phyloP scores from a whole-genome alignment of 2,888 invertebrate genomes.

The Stomorhina lunata region DNA sequence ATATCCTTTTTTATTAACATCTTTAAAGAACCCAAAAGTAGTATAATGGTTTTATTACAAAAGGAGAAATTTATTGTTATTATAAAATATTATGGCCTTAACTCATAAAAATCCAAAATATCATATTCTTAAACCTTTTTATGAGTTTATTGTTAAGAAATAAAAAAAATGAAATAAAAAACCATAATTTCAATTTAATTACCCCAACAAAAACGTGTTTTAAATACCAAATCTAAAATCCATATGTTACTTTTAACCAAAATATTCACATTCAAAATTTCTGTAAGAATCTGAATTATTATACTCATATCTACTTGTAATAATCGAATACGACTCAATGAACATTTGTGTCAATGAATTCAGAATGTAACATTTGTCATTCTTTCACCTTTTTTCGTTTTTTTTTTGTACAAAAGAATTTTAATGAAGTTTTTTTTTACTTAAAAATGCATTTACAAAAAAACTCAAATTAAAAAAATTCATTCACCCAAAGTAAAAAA shows the following conservation, averaged over 20 bases:
- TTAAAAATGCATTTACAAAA: slow-evolving; percentile 20
- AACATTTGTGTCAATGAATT: slow-evolving; percentile 64
- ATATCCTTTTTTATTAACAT: too few relatives aligned
- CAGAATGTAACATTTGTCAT: slow-evolving; percentile 66
- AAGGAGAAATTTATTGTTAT: not conserved
- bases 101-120: not conserved
- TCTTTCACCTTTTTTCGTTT: slow-evolving; percentile 66
- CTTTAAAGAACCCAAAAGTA: too few relatives aligned
- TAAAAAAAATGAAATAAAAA: not conserved
- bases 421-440: slow-evolving; percentile 26
- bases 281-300: not conserved
- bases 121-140: not conserved
- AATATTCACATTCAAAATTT: slow-evolving; percentile 1
- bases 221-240: slow-evolving; percentile 25
- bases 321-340: slow-evolving; percentile 35
- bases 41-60: too few relatives aligned
- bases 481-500: slow-evolving; percentile 22
- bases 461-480: too few relatives aligned
- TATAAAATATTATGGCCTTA: not conserved
- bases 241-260: slow-evolving; percentile 37
- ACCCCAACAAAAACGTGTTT: slow-evolving; percentile 39
- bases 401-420: slow-evolving; percentile 41
- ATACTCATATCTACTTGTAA: not conserved
- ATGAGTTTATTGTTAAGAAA: not conserved
- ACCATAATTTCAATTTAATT: slow-evolving; percentile 52